Evolutionary conservation across 2,113 vertebrate genomes (phyloP).

Genomic region (Orycteropus afer): DNA sequence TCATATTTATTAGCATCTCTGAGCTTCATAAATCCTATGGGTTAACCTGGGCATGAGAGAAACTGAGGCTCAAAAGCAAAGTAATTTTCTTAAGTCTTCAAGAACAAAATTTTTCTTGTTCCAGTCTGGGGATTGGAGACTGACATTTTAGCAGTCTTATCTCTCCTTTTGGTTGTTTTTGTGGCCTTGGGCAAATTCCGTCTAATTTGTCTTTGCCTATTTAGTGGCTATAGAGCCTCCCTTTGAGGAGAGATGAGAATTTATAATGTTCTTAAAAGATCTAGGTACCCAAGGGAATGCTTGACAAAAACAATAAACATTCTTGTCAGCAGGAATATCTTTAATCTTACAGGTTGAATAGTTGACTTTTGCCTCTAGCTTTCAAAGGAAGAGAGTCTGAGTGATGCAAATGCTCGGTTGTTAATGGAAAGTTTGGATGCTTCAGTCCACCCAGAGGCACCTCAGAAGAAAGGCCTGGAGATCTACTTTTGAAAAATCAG

Average conservation of each 20-base stretch:
- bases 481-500: too few relatives aligned
- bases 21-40: not conserved
- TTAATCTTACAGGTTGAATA: not conserved
- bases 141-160: not conserved
- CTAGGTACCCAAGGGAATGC: too few relatives aligned
- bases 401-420: too few relatives aligned
- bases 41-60: not conserved
- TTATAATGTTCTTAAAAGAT: not conserved
- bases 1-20: not conserved
- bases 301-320: not conserved
- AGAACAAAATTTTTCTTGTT: too few relatives aligned
- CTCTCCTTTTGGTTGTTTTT: not conserved
- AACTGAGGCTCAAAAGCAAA: not conserved
- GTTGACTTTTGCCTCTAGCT: not conserved
- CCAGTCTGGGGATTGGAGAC: not conserved
- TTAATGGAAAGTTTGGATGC: too few relatives aligned
- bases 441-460: too few relatives aligned
- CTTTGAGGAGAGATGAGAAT: not conserved
- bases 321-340: not conserved
- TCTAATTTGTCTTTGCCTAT: not conserved
- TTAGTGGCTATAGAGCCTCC: too few relatives aligned
- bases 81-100: not conserved
- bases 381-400: not conserved
- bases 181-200: not conserved
- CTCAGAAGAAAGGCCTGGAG: too few relatives aligned